Evolutionary conservation across 2,888 invertebrate species (phyloP).

Genomic region (Muschampia staudingeri): DNA sequence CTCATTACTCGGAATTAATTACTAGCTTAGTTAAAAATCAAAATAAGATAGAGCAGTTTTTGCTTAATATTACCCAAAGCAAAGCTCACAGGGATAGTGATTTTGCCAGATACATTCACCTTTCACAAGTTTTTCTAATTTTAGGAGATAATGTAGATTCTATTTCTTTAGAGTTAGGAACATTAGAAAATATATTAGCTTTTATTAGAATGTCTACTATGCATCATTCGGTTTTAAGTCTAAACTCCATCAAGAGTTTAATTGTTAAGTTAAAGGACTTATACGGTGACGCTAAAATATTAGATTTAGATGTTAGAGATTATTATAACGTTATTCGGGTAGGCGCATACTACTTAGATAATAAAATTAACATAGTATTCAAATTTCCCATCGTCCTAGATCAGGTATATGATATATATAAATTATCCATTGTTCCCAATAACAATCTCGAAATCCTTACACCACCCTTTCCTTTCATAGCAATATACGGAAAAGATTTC

Average conservation of each 20-base stretch:
- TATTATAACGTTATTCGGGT: constrained; percentile 56
- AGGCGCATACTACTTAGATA: constrained; percentile 51
- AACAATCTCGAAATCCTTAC: constrained; percentile 23
- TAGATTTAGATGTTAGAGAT: constrained; percentile 51
- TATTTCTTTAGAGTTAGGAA: constrained; percentile 36
- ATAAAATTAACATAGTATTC: constrained; percentile 48
- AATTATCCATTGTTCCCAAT: background rate
- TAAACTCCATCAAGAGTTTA: constrained; percentile 47
- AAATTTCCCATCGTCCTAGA: constrained; percentile 46
- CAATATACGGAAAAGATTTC: constrained; percentile 50
- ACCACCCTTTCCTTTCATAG: constrained; percentile 55
- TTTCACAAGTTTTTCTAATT: background rate
- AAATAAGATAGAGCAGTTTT: constrained; percentile 49
- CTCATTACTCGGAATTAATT: background rate
- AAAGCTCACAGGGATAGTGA: background rate
- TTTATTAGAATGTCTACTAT: constrained; percentile 57
- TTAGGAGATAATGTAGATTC: constrained; percentile 12
- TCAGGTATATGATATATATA: background rate
- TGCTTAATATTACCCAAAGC: background rate
- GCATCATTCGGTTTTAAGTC: constrained; percentile 49
- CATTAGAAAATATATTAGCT: constrained; percentile 62
- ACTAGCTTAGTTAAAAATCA: constrained; percentile 52
- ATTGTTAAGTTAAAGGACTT: constrained; percentile 46
- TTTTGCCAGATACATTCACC: background rate
- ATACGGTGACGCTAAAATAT: constrained; percentile 34